phyloP scores from a whole-genome alignment of 2,797 vertebrate species.

The Thripadectes ignobilis region DNA sequence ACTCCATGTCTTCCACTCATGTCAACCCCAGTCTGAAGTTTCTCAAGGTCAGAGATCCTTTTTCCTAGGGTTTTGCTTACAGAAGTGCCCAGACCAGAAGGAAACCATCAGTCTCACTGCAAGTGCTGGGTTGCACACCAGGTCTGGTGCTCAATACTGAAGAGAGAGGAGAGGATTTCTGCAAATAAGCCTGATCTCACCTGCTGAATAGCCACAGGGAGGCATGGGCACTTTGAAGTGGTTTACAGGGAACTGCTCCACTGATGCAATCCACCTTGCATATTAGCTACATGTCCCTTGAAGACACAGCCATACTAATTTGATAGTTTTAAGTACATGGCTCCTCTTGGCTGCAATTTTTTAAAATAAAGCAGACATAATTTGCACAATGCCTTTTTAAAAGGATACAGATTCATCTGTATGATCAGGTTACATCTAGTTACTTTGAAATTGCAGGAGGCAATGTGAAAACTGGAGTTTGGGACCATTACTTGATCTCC shows the following conservation, averaged over 20 bases:
- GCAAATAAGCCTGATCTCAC: neutral
- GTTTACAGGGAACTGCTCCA: neutral
- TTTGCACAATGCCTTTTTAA: neutral
- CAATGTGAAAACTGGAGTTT: neutral
- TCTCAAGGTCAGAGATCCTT: neutral
- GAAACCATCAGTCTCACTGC: neutral
- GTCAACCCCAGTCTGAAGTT: neutral
- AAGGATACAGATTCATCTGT: neutral
- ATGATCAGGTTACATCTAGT: neutral
- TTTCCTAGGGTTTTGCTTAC: neutral
- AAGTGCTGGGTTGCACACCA: fast-evolving
- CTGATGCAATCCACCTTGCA: neutral
- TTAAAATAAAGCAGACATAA: neutral
- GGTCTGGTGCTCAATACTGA: fast-evolving
- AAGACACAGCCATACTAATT: neutral
- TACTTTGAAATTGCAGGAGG: neutral
- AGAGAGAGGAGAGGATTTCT: neutral
- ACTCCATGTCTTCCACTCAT: neutral
- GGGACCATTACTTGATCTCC: neutral
- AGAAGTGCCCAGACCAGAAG: neutral
- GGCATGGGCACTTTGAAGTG: neutral
- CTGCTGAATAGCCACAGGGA: neutral
- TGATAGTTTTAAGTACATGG: neutral
- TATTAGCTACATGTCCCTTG: neutral
- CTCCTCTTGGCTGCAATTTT: neutral